Conservation (phyloP, 2,113 vertebrate species). For the Otis tarda region DNA sequence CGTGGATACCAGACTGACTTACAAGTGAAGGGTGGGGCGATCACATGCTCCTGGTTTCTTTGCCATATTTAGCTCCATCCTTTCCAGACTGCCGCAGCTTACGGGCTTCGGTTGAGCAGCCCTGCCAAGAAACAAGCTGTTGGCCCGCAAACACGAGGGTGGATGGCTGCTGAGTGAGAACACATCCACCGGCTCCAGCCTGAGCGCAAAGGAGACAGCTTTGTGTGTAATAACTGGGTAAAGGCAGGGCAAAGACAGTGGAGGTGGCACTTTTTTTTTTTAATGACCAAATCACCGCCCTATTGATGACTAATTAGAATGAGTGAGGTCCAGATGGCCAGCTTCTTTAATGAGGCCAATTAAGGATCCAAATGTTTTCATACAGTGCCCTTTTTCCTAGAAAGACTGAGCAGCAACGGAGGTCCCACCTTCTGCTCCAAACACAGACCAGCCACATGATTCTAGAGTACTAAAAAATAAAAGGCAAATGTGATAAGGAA, state of each 20-base stretch:
- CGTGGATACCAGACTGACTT: slow-evolving; percentile 10
- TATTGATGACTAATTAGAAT: slow-evolving; percentile 53
- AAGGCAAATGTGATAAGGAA: not conserved
- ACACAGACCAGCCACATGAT: not conserved
- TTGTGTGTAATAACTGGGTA: not conserved
- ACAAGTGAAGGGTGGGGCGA: slow-evolving; percentile 35
- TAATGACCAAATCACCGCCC: not conserved
- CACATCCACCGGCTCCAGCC: not conserved
- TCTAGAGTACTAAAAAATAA: not conserved
- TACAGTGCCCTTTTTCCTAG: slow-evolving; percentile 39
- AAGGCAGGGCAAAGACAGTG: not conserved
- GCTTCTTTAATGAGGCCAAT: slow-evolving; percentile 47
- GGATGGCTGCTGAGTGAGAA: slow-evolving; percentile 42
- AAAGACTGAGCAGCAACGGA: slow-evolving; percentile 11
- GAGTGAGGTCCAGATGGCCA: slow-evolving; percentile 29
- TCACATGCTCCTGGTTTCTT: slow-evolving; percentile 35
- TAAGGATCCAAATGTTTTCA: slow-evolving; percentile 17
- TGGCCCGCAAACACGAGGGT: slow-evolving; percentile 4
- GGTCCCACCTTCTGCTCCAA: slow-evolving; percentile 7
- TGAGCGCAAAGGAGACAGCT: not conserved
- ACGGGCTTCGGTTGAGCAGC: not conserved
- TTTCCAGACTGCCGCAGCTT: slow-evolving; percentile 14
- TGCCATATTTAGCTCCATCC: slow-evolving; percentile 40
- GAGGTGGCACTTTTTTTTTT: not conserved
- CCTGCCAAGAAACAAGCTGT: slow-evolving; percentile 56